Base-by-base conservation (phyloP, 2,888 invertebrate genomes). In the Choreutis nemorana region DNA sequence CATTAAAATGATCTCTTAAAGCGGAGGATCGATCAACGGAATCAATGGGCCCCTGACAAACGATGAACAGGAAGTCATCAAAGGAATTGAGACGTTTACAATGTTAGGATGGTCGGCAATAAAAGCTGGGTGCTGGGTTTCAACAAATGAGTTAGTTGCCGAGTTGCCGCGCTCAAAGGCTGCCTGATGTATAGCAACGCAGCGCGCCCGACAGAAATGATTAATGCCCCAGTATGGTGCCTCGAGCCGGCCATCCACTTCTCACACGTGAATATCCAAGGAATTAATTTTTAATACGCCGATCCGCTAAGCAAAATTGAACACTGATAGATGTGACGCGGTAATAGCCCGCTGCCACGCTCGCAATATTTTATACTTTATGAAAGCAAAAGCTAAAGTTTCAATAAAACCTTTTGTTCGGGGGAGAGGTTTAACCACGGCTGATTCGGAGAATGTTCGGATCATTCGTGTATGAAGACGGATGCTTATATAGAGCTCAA, bases 41-140 rank as follows among this genome's bases (percentile, higher is more conserved):
- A 54, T 55, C 48, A 49, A 49, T 50, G 46, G 44, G 42, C 32
- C 34, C 32, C 42, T 48, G 57, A 52, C 53, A 50, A 56, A 54
- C 52, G 55, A 56, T 40, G 49, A 52, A 48, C 61, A 65, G 67
- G 72, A 73, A 71, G 62, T 66, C 53, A 52, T 65, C 63, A 63
- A 59, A 51, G 44, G 50, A 36, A 77, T 75, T 75, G 65, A 77
- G 71, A 66, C 64, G 55, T 72, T 65, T 61, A 65, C 55, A 59
- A 59, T 59, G 55, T 66, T 65, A 54, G 59, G 54, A 57, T 41
- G 43, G 40, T 40, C 52, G 55, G 51, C 55, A 66, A 65, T 68
- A 70, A 66, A 65, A 63, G 50, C 48, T 41, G 40, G 45, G 55
- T 51, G 49, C 47, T 44, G 49, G 42, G 45, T 60, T 61, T 62